Base-by-base conservation (phyloP, 2,797 vertebrate genomes). In the Huso huso region DNA sequence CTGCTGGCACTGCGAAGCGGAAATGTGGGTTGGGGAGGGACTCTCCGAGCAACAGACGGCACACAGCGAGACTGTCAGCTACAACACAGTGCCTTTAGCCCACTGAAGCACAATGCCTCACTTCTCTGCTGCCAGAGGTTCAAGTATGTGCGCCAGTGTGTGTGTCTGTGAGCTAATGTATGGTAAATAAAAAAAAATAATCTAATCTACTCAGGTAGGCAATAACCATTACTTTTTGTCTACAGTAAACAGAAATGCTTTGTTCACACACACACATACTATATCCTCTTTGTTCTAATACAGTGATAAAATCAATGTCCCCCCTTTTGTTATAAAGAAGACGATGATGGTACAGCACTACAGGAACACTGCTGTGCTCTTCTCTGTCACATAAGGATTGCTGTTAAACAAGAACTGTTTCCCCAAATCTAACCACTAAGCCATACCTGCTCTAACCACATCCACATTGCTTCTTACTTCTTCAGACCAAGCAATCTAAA, bases 241-340 rank as follows among this genome's bases (percentile, higher is more conserved):
- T 51, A 11, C 37, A 7, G 8, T 10, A 8, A 11, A 7, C 13
- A 61, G 12, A 61, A 37, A 51, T 50, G 18, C 7, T 60, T 64
- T 10, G 10, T 48, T 8, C 13, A 69, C 8, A 63, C 50, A 60
- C 51, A 53, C 15, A 18, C 37, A 48, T 51, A 23, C 73, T 78
- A 74, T 73, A 73, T 72, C 57, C 65, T 65, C 70, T 75, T 76
- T 78, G 75, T 77, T 72, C 69, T 15, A 53, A 55, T 65, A 61
- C 64, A 66, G 55, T 62, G 67, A 69, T 69, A 65, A 18, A 51
- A 51, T 13, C 49, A 63, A 12, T 65, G 63, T 49, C 55, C 55
- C 23, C 63, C 63, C 51, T 53, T 65, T 51, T 50, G 63, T 48
- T 51, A 6, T n/a, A 49, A 13, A 60, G 58, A 9, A 9, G 12